A percentile compares a stretch with the other conserved stretches of the same genome.
Evolutionary conservation across 64 coral and sea anemone species (phyloP).

Genomic region (Stichodactyla helianthus): DNA sequence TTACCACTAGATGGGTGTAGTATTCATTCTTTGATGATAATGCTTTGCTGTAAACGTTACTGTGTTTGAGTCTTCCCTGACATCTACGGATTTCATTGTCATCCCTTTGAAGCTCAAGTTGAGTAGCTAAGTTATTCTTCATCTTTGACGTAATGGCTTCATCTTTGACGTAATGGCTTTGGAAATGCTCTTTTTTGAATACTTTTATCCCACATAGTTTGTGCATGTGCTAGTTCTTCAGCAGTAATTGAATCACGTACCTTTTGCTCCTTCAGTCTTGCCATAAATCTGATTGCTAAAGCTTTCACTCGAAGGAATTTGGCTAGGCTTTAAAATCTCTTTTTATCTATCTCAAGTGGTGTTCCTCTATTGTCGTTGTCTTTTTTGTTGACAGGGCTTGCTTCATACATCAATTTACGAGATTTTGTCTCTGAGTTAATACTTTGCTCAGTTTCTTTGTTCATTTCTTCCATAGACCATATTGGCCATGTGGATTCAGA

Average conservation of each 20-base stretch:
- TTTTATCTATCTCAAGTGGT: slow-evolving; percentile 23
- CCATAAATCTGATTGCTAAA: slow-evolving; percentile 13
- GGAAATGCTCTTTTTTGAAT: not conserved
- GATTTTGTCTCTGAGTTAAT: not conserved
- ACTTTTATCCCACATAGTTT: not conserved
- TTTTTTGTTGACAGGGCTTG: slow-evolving; percentile 10
- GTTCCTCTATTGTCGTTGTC: not conserved
- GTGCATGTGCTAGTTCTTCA: not conserved
- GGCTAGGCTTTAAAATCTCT: not conserved
- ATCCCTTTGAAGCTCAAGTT: not conserved
- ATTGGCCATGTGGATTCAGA: slow-evolving; percentile 20
- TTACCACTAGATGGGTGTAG: no score
- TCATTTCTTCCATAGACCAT: not conserved
- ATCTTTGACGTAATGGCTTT: not conserved
- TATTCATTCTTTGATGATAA: not conserved
- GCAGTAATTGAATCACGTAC: not conserved
- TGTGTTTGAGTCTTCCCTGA: not conserved
- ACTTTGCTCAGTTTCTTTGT: not conserved
- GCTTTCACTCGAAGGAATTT: slow-evolving; percentile 27
- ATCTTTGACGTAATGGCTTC: not conserved
- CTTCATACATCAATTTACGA: slow-evolving; percentile 1
- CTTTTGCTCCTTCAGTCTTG: not conserved
- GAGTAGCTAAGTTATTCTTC: not conserved
- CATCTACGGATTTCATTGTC: not conserved
- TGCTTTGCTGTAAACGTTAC: not conserved